Conservation (phyloP, 2,888 invertebrate species). For the Notocelia uddmanniana region DNA sequence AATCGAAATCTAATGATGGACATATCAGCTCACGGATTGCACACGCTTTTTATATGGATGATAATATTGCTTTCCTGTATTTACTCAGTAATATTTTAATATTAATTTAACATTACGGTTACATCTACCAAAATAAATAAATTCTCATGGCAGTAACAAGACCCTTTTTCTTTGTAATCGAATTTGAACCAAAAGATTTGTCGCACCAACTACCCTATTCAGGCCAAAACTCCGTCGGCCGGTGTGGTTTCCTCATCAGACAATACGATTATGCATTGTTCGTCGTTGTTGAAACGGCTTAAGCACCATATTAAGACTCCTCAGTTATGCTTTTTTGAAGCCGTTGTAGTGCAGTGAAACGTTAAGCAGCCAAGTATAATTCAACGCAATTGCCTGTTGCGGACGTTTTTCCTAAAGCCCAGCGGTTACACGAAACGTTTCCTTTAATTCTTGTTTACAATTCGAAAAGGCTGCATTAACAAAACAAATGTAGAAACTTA, state of each 20-base stretch:
- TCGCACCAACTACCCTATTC: constrained; percentile 4
- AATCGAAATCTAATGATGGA: too few relatives aligned
- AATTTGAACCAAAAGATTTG: background rate
- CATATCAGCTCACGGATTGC: too few relatives aligned
- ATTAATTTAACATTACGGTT: too few relatives aligned
- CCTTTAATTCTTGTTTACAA: constrained; percentile 2
- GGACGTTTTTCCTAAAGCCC: constrained; percentile 26
- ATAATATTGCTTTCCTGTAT: too few relatives aligned
- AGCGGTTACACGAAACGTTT: constrained; percentile 11
- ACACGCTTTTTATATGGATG: too few relatives aligned
- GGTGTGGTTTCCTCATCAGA: constrained; percentile 48
- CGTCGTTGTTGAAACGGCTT: background rate
- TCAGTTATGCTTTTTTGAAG: background rate
- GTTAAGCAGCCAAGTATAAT: constrained; percentile 27
- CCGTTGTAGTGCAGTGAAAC: constrained; percentile 12
- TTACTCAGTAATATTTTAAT: too few relatives aligned
- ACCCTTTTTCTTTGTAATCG: background rate
- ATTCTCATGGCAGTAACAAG: background rate
- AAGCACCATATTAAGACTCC: background rate
- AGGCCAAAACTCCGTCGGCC: constrained; percentile 3
- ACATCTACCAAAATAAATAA: background rate
- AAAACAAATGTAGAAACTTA: too few relatives aligned
- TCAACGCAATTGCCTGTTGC: constrained; percentile 16
- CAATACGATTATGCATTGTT: constrained; percentile 29
- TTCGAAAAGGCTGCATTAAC: background rate